Evolutionary conservation across 2,888 invertebrate genomes (phyloP), one percentile per base, ranked within the genome.

Genomic region (Junonia oenone): DNA sequence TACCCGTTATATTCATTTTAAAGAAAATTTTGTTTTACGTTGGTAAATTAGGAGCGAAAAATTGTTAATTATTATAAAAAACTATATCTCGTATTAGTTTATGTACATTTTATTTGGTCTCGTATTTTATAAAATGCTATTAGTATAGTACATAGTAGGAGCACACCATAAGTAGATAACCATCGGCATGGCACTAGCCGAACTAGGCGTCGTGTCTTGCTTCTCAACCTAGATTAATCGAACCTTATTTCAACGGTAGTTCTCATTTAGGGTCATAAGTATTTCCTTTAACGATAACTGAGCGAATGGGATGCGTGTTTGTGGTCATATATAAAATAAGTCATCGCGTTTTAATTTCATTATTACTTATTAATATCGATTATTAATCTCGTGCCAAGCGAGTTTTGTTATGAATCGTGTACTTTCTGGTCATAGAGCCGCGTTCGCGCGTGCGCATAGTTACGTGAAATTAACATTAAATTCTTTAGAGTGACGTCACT

Each of bases 381-480:
- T 68, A 67, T 22, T 22, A 22, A 22, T 60, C 74, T 85, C 81
- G 83, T 75, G 68, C 63, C 69, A 68, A 72, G 73, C 76, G 80
- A 80, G 78, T 72, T 69, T 72, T 76, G 72, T 75, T 68, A 75
- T 71, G 67, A 66, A 81, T 81, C 78, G 90, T 90, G 90, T 88
- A 83, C 78, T 76, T 82, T 89, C 90, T 90, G 90, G 90, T 90
- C 90, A 90, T 87, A 83, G 78, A 74, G 78, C 77, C 73, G 73
- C 71, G 66, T 66, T 64, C 73, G 70, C 68, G 68, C 69, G 62
- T 71, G 73, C 75, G 70, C 72, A 72, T 81, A 81, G 77, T 68
- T 81, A 75, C 73, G 64, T 76, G 68, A 76, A 76, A 77, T 65
- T 72, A 73, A 73, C 63, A 68, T 71, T 68, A 73, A 75, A 68